phyloP scores from a whole-genome alignment of 2,888 invertebrate species.

The Caenorhabditis imperialis region DNA sequence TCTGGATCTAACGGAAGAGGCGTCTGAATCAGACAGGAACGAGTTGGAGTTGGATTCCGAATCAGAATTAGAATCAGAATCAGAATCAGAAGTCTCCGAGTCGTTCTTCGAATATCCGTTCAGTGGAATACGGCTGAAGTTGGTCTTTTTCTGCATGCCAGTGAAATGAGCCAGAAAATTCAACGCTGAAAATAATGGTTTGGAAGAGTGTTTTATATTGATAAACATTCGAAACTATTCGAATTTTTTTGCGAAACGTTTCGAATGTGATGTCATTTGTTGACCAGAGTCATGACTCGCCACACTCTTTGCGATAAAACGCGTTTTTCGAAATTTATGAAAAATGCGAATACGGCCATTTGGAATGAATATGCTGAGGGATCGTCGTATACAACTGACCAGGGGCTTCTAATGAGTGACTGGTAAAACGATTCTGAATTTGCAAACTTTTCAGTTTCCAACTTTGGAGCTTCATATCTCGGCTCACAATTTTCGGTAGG shows the following conservation, averaged over 20 bases:
- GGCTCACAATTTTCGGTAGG: too few species aligned
- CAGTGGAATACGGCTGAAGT: background rate
- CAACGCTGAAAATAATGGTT: background rate
- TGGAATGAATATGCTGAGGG: background rate
- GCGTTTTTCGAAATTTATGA: too few species aligned
- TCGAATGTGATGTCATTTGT: conserved; percentile 13
- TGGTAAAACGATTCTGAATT: too few species aligned
- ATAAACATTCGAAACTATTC: background rate
- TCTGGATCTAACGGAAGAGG: too few species aligned
- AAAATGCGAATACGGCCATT: background rate
- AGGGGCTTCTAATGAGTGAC: too few species aligned
- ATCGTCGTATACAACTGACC: background rate
- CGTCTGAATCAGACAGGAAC: too few species aligned
- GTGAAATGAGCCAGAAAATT: background rate
- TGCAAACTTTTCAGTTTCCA: too few species aligned
- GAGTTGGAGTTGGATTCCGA: too few species aligned
- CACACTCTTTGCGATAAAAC: background rate
- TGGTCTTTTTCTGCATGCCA: background rate
- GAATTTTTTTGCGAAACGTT: background rate
- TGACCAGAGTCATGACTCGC: background rate
- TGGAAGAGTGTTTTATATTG: conserved; percentile 1
- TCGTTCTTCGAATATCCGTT: too few species aligned
- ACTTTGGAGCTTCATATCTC: too few species aligned
- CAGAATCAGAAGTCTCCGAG: background rate
- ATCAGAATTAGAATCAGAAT: background rate